phyloP scores from a whole-genome alignment of 2,888 invertebrate species.

The Biston betularia region DNA sequence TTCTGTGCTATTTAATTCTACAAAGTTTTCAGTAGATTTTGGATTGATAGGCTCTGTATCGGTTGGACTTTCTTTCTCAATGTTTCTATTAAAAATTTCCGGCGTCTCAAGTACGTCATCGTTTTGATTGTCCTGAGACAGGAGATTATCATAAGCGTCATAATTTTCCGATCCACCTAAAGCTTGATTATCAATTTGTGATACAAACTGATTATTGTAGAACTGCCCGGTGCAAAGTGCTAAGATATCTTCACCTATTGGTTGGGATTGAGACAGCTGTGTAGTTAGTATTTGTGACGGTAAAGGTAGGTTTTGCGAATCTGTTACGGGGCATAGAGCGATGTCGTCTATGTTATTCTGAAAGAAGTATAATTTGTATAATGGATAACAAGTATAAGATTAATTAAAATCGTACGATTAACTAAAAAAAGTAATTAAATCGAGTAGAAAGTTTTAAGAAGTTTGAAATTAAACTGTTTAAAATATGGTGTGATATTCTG shows the following conservation, averaged over 20 bases:
- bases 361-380: conserved; percentile 21
- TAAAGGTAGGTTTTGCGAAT: conserved; percentile 80
- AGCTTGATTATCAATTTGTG: conserved; percentile 50
- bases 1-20: conserved; percentile 5
- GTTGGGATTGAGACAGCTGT: conserved; percentile 64
- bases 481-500: no score
- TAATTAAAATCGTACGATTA: no score
- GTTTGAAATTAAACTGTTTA: no score
- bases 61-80: background rate
- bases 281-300: conserved; percentile 62
- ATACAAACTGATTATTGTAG: conserved; percentile 75
- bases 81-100: background rate
- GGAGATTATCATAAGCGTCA: conserved; percentile 35
- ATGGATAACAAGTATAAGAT: background rate
- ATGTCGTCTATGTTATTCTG: conserved; percentile 81
- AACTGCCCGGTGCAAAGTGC: conserved; percentile 87
- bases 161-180: conserved; percentile 44
- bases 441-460: no score
- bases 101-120: conserved; percentile 4
- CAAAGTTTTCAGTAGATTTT: conserved; percentile 13
- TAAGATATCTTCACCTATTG: conserved; percentile 80
- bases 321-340: conserved; percentile 86
- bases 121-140: conserved; percentile 27
- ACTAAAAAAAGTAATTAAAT: no score
- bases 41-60: background rate